phyloP scores from a whole-genome alignment of 1,140 invertebrate genomes.

The Drosophila willistoni region DNA sequence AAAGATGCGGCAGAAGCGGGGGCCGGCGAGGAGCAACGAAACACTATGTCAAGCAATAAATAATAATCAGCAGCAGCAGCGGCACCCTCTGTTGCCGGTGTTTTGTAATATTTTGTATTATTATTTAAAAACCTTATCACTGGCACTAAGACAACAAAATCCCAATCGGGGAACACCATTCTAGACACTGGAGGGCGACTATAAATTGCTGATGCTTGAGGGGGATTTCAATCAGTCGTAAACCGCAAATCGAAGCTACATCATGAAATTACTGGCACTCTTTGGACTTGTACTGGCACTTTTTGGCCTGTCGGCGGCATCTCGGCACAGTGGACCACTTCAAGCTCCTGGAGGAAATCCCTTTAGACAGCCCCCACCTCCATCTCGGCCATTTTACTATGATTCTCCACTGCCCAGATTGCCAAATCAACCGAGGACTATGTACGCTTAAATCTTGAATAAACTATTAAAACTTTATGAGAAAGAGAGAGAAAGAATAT shows the following conservation, averaged over 20 bases:
- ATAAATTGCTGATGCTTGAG: slow-evolving; percentile 36
- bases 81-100: not conserved
- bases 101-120: not conserved
- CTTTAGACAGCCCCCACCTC: not conserved
- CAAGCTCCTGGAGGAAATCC: slow-evolving; percentile 29
- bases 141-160: not conserved
- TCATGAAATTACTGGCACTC: slow-evolving; percentile 53
- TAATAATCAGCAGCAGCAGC: slow-evolving; percentile 17
- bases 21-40: not conserved
- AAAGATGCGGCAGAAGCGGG: not conserved
- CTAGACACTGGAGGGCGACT: not conserved
- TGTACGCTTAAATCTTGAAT: slow-evolving; percentile 52
- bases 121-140: slow-evolving; percentile 7
- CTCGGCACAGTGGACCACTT: slow-evolving; percentile 53
- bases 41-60: slow-evolving; percentile 6
- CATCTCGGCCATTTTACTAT: slow-evolving; percentile 47
- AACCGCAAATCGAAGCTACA: slow-evolving; percentile 1
- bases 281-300: slow-evolving; percentile 43
- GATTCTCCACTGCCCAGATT: slow-evolving; percentile 44
- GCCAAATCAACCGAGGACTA: slow-evolving; percentile 43
- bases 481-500: too few relatives aligned
- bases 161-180: not conserved
- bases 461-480: not conserved
- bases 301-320: slow-evolving; percentile 26
- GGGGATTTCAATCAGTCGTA: slow-evolving; percentile 15